Evolutionary conservation across 2,888 invertebrate species (phyloP).

Genomic region (Tiliacea aurago): DNA sequence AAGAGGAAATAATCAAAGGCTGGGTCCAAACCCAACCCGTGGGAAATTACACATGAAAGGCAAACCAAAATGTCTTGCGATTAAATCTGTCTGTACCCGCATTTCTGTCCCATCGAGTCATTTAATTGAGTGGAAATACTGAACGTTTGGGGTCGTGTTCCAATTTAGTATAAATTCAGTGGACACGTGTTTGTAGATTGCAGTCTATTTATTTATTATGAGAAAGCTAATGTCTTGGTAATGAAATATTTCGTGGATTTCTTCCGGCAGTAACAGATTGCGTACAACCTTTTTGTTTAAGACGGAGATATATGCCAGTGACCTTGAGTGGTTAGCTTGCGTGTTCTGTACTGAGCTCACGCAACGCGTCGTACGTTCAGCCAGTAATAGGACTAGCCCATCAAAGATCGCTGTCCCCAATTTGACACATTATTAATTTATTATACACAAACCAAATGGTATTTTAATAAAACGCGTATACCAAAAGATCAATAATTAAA

Average conservation of each 20-base stretch:
- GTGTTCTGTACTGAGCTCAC: too few relatives aligned
- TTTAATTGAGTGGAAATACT: slow-evolving; percentile 85
- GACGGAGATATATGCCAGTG: too few relatives aligned
- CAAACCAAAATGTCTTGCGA: slow-evolving; percentile 82
- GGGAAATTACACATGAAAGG: slow-evolving; percentile 83
- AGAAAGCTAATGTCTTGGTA: slow-evolving; percentile 51
- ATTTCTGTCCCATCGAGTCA: slow-evolving; percentile 83
- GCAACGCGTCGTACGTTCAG: too few relatives aligned
- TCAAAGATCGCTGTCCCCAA: too few relatives aligned
- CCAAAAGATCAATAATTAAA: too few relatives aligned
- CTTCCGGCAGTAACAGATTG: not conserved
- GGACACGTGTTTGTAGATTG: slow-evolving; percentile 71
- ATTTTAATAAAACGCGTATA: too few relatives aligned
- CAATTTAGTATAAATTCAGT: slow-evolving; percentile 75
- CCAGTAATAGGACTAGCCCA: too few relatives aligned
- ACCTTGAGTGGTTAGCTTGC: too few relatives aligned
- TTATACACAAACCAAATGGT: too few relatives aligned
- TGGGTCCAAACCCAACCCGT: slow-evolving; percentile 70
- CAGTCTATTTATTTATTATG: slow-evolving; percentile 59
- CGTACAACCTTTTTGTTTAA: not conserved
- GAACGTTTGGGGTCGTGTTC: slow-evolving; percentile 74
- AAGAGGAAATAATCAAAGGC: slow-evolving; percentile 74
- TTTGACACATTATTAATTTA: too few relatives aligned
- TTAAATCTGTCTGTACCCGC: slow-evolving; percentile 82
- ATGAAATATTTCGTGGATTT: slow-evolving; percentile 43